Evolutionary conservation across 2,888 invertebrate genomes (phyloP).

Genomic region (Tromatobia lineatoria): DNA sequence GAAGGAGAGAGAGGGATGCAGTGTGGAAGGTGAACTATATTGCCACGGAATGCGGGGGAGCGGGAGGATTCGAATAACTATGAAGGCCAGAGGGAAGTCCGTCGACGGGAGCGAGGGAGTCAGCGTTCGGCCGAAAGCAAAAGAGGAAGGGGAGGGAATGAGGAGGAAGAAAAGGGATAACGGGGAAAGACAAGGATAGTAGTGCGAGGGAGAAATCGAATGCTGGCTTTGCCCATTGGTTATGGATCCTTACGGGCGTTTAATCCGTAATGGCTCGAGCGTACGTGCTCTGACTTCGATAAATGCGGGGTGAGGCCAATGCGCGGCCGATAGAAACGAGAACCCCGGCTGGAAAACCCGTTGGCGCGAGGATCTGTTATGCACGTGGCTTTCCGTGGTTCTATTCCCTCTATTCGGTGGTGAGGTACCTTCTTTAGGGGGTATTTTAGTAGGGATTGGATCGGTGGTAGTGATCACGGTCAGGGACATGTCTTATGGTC

Average conservation of each 20-base stretch:
- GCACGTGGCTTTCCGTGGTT: conserved; percentile 63
- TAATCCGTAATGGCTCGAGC: conserved; percentile 75
- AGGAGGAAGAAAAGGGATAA: conserved; percentile 25
- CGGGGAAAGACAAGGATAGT: conserved; percentile 41
- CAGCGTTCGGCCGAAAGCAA: conserved; percentile 27
- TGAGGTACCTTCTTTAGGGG: conserved; percentile 13
- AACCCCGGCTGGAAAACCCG: conserved; percentile 33
- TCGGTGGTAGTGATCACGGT: not conserved
- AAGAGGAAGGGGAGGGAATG: not conserved
- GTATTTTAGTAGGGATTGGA: conserved; percentile 1
- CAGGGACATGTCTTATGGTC: not conserved
- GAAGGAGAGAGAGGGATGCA: not conserved
- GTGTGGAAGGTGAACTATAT: conserved; percentile 38
- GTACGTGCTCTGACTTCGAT: conserved; percentile 75
- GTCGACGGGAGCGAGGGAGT: conserved; percentile 24
- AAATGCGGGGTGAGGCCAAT: conserved; percentile 60
- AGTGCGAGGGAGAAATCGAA: conserved; percentile 24
- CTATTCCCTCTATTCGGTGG: conserved; percentile 41
- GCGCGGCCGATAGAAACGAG: conserved; percentile 4
- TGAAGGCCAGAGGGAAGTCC: conserved; percentile 51
- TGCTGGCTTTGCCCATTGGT: conserved; percentile 70
- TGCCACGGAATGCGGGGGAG: conserved; percentile 12
- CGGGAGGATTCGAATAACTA: conserved; percentile 48
- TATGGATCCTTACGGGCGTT: conserved; percentile 77
- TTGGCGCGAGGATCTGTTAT: conserved; percentile 44